Evolutionary conservation across 2,888 invertebrate species (phyloP).

Genomic region (Theristus sp.): DNA sequence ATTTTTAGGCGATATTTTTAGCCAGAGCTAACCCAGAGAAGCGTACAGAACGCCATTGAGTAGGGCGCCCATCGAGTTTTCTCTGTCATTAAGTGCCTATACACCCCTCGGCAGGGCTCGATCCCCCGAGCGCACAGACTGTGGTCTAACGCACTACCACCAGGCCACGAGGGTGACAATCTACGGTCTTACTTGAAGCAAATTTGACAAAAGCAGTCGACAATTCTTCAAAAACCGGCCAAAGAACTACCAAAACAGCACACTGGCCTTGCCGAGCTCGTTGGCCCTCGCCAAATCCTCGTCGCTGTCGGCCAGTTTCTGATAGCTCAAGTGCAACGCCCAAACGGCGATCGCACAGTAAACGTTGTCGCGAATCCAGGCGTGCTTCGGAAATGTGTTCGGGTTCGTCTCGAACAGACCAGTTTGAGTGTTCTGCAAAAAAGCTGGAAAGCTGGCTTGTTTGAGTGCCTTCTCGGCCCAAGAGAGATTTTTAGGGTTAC

Average conservation of each 20-base stretch:
- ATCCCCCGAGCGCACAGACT: not conserved
- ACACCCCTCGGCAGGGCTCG: too few relatives aligned
- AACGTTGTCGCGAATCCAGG: constrained; percentile 95
- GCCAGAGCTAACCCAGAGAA: too few relatives aligned
- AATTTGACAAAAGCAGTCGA: too few relatives aligned
- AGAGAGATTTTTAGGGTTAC: too few relatives aligned
- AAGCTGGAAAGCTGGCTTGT: too few relatives aligned
- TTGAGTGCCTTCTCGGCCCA: too few relatives aligned
- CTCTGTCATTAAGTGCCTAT: too few relatives aligned
- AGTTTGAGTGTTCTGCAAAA: constrained; percentile 52
- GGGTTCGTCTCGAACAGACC: constrained; percentile 71
- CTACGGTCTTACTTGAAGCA: not conserved
- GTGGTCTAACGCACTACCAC: not conserved
- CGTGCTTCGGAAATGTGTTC: constrained; percentile 45
- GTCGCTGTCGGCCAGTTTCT: constrained; percentile 94
- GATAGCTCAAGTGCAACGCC: constrained; percentile 94
- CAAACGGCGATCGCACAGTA: constrained; percentile 92
- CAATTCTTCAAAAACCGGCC: too few relatives aligned
- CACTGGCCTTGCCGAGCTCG: constrained; percentile 56
- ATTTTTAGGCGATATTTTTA: too few relatives aligned
- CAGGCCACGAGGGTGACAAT: not conserved
- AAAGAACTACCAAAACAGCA: not conserved
- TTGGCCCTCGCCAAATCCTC: constrained; percentile 95
- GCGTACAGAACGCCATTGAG: too few relatives aligned
- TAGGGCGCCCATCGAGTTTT: too few relatives aligned